Percentiles rank a stretch among this genome's conserved stretches.
phyloP scores from a whole-genome alignment of 1,140 invertebrate species.

The Tetragnatha versicolor region DNA sequence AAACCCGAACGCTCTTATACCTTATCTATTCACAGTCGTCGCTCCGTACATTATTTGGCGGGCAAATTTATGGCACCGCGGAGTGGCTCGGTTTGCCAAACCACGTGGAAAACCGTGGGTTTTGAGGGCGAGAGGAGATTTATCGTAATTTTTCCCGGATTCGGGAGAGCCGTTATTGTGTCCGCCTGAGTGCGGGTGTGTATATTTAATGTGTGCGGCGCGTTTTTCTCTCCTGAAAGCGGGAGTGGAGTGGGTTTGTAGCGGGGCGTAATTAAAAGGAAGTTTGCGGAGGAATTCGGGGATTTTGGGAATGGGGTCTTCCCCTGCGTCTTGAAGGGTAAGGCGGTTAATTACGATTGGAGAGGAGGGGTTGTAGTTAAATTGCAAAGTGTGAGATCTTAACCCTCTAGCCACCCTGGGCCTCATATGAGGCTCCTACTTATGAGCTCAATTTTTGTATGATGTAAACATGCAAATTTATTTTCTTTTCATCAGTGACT shows the following conservation, averaged over 20 bases:
- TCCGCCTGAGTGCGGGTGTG: neutral
- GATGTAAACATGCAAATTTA: too few species aligned
- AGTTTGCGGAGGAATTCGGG: neutral
- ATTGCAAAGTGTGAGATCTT: too few species aligned
- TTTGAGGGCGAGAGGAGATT: conserved; percentile 1
- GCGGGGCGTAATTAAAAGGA: neutral
- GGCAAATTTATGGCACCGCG: neutral
- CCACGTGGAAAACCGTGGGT: conserved; percentile 14
- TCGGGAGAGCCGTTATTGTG: too few species aligned
- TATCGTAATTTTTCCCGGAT: conserved; percentile 26
- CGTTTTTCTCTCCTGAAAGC: neutral
- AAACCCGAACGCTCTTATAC: conserved; percentile 16
- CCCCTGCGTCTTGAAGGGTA: neutral
- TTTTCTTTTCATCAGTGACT: too few species aligned
- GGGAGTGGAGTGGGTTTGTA: neutral
- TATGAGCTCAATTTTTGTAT: too few species aligned
- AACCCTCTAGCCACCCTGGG: too few species aligned
- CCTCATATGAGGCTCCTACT: too few species aligned
- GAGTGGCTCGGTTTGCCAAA: conserved; percentile 10
- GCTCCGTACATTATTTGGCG: conserved; percentile 26
- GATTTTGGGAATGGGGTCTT: too few species aligned
- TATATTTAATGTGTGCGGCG: too few species aligned
- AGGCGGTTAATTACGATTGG: neutral
- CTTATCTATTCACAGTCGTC: conserved; percentile 30
- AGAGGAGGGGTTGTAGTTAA: neutral